phyloP scores from a whole-genome alignment of 2,888 invertebrate genomes.

The Conistra vaccinii region DNA sequence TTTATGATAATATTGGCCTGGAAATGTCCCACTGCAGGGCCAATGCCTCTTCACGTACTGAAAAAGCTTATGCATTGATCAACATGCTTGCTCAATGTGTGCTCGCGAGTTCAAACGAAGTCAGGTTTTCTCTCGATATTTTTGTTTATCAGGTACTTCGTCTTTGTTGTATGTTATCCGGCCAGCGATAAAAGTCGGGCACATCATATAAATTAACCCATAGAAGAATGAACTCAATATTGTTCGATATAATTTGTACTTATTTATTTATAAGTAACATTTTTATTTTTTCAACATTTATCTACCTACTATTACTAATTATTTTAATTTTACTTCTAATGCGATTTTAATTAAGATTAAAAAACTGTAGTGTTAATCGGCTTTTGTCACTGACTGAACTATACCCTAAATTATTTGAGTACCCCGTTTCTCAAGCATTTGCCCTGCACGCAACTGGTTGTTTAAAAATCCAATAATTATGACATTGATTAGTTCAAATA shows the following conservation, averaged over 20 bases:
- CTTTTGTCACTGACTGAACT: neutral
- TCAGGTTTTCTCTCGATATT: neutral
- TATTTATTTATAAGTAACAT: too few relatives aligned
- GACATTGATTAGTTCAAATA: neutral
- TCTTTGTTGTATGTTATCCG: neutral
- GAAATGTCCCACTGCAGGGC: conserved; percentile 3
- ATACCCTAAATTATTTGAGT: neutral
- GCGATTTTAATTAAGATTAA: neutral
- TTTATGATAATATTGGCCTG: conserved; percentile 23
- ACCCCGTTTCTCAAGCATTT: neutral
- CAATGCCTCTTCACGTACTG: too few relatives aligned
- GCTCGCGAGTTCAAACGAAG: neutral
- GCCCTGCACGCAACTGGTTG: neutral
- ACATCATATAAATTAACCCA: too few relatives aligned
- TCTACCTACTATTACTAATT: too few relatives aligned
- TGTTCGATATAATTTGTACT: too few relatives aligned
- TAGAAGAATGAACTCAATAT: too few relatives aligned
- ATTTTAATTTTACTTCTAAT: neutral
- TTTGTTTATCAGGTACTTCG: neutral
- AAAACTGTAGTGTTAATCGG: neutral
- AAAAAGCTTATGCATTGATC: neutral
- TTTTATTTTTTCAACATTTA: too few relatives aligned
- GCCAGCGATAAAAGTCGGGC: too few relatives aligned
- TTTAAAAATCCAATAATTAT: neutral
- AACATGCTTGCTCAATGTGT: neutral